Evolutionary conservation across 2,888 invertebrate species (phyloP).

Genomic region (Aphidoletes aphidimyza): DNA sequence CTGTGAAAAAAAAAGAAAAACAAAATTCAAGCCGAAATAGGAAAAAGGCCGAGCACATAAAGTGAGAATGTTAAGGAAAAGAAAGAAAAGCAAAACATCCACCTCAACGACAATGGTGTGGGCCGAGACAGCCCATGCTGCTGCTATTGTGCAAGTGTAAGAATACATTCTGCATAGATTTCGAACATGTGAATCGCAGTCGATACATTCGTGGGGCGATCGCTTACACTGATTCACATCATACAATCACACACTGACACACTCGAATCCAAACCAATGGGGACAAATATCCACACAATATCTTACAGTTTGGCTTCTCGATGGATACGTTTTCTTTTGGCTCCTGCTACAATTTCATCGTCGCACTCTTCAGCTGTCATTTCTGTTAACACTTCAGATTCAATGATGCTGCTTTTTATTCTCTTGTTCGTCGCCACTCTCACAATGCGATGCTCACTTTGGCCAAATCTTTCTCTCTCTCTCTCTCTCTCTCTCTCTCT

Average conservation of each 20-base stretch:
- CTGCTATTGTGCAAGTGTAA: no score
- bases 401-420: background rate
- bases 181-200: background rate
- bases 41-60: background rate
- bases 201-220: background rate
- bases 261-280: background rate
- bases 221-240: background rate
- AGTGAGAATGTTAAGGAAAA: background rate
- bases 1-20: background rate
- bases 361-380: slow-evolving; percentile 2
- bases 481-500: no score
- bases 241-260: no score
- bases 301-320: background rate
- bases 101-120: no score
- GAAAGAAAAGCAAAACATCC: background rate
- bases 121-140: no score
- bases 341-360: background rate
- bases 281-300: slow-evolving; percentile 24
- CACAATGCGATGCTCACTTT: no score
- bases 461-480: no score
- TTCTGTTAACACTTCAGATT: slow-evolving; percentile 23
- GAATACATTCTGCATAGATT: background rate
- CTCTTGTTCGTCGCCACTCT: background rate
- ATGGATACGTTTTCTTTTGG: background rate
- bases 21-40: background rate